phyloP scores from a whole-genome alignment of 2,888 invertebrate genomes.

The Drosophila phalerata region DNA sequence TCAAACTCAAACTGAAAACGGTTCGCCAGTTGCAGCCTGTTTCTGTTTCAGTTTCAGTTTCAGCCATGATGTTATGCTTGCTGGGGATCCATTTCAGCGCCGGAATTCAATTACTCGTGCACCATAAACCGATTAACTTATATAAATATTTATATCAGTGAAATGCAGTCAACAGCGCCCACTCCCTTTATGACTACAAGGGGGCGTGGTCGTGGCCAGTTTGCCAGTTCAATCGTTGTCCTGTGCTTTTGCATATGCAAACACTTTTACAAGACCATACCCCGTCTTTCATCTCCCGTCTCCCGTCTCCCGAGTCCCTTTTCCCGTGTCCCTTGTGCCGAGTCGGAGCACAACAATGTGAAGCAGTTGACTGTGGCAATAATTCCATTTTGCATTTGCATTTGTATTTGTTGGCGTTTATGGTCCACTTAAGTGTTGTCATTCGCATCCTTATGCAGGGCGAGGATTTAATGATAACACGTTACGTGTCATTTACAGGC shows the following conservation, averaged over 20 bases:
- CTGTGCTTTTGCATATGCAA: conserved; percentile 74
- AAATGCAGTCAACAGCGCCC: conserved; percentile 60
- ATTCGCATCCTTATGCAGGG: conserved; percentile 49
- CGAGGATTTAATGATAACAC: conserved; percentile 71
- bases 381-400: conserved; percentile 76
- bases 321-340: too few species aligned
- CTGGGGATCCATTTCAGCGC: conserved; percentile 19
- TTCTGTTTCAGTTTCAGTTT: not conserved
- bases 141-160: conserved; percentile 79
- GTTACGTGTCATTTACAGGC: conserved; percentile 71
- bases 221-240: conserved; percentile 2
- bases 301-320: too few species aligned
- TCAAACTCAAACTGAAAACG: not conserved
- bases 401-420: conserved; percentile 79
- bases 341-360: conserved; percentile 11
- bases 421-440: conserved; percentile 78
- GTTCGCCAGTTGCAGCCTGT: conserved; percentile 11
- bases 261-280: conserved; percentile 52
- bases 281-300: too few species aligned
- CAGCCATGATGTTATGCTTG: conserved; percentile 10
- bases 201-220: conserved; percentile 30
- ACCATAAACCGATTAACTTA: conserved; percentile 79
- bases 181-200: conserved; percentile 43
- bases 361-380: conserved; percentile 41
- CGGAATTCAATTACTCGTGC: conserved; percentile 79